A percentile compares a stretch with the other conserved stretches of the same genome.
These are phyloP conservation scores for Laothoe populi DNA, from an alignment of 2,888 invertebrate species.

Conservation along the genomic window DNA sequence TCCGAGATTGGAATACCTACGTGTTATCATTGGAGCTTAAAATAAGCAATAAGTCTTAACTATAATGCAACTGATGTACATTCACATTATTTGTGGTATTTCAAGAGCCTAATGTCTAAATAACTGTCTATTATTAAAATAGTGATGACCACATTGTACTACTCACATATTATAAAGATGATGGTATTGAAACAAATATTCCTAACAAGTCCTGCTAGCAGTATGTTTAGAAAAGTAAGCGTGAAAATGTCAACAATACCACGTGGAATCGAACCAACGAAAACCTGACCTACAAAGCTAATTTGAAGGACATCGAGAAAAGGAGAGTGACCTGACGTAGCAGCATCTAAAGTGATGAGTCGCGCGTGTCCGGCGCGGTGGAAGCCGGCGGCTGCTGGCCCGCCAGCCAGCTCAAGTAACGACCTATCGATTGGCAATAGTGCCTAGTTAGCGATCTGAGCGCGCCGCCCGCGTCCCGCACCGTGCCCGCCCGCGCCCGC, in stretches of 20 bases:
- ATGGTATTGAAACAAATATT: not conserved
- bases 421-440: constrained; percentile 85
- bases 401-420: constrained; percentile 69
- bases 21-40: too few relatives aligned
- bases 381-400: constrained; percentile 45
- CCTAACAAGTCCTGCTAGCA: constrained; percentile 3
- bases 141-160: not conserved
- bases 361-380: constrained; percentile 71
- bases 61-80: not conserved
- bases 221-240: constrained; percentile 19
- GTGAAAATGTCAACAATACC: constrained; percentile 73
- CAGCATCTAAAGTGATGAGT: constrained; percentile 83
- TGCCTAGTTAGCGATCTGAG: constrained; percentile 80
- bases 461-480: constrained; percentile 47
- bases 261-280: constrained; percentile 76
- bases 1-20: too few relatives aligned
- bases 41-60: too few relatives aligned
- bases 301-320: constrained; percentile 85
- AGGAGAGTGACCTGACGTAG: constrained; percentile 85
- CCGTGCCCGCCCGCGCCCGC: constrained; percentile 41
- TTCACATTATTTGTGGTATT: not conserved
- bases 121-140: not conserved
- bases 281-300: constrained; percentile 85
- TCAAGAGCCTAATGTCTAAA: not conserved
- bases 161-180: not conserved